Conservation (phyloP, 2,113 vertebrate genomes). For the Megaceryle maxima region DNA sequence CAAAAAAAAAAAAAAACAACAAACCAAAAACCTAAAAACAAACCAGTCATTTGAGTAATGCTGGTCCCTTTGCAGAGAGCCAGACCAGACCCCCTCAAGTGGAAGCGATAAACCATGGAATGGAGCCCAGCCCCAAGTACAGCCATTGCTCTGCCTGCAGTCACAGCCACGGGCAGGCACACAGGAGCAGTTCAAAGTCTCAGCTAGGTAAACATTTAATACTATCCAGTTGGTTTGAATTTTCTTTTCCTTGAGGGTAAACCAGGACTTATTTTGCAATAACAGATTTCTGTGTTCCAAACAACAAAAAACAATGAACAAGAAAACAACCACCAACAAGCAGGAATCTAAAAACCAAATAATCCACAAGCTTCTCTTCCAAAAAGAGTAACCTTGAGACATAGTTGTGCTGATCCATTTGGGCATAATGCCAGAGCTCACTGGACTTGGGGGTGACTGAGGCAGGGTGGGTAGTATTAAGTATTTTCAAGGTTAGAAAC, state of each 20-base stretch:
- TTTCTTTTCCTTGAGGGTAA: background rate
- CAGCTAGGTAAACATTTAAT: background rate
- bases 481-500: background rate
- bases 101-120: too few species aligned
- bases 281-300: background rate
- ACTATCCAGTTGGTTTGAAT: background rate
- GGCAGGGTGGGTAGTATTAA: background rate
- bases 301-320: background rate
- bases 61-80: background rate
- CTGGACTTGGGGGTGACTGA: background rate
- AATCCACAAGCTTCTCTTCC: background rate
- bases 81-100: rapidly evolving
- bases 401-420: background rate
- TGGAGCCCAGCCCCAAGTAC: rapidly evolving
- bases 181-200: background rate
- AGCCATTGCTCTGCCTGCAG: rapidly evolving
- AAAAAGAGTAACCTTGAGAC: background rate
- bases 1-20: too few species aligned
- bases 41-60: rapidly evolving
- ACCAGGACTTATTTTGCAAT: background rate
- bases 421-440: background rate
- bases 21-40: too few species aligned
- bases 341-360: background rate
- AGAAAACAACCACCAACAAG: background rate
- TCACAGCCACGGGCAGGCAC: rapidly evolving